Percentiles rank a stretch among this genome's conserved stretches.
These are phyloP conservation scores for Nannobrachium achirus DNA, from an alignment of 2,113 vertebrate genomes.

Conservation along the genomic window DNA sequence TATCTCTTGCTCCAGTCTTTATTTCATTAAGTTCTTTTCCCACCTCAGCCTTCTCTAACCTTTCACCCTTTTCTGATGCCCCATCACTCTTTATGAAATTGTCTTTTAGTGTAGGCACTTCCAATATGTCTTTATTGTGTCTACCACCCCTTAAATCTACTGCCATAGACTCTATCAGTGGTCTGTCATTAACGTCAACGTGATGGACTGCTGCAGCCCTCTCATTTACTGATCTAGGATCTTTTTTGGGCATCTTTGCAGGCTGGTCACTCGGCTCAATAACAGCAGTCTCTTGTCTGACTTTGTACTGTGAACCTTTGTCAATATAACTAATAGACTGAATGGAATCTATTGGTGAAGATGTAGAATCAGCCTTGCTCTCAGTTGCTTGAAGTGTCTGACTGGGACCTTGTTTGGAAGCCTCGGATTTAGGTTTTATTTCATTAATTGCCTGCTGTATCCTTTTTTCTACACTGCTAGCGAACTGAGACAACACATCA, in stretches of 20 bases:
- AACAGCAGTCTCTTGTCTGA: not conserved
- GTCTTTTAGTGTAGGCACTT: not conserved
- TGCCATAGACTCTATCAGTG: not conserved
- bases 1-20: slow-evolving; percentile 18
- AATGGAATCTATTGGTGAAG: slow-evolving; percentile 1
- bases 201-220: not conserved
- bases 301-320: not conserved
- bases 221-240: slow-evolving; percentile 1
- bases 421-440: slow-evolving; percentile 37
- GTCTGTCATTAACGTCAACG: not conserved
- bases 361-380: not conserved
- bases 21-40: slow-evolving; percentile 9
- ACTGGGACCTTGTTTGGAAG: slow-evolving; percentile 6
- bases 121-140: not conserved
- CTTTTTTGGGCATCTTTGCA: not conserved
- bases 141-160: not conserved
- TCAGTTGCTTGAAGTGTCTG: not conserved
- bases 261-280: not conserved
- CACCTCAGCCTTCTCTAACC: not conserved
- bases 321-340: not conserved
- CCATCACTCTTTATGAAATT: not conserved
- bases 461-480: slow-evolving; percentile 71
- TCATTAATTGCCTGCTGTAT: slow-evolving; percentile 68
- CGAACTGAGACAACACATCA: slow-evolving; percentile 67
- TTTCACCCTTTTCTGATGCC: not conserved